These are phyloP conservation scores for Sialia sialis DNA, from an alignment of 2,113 vertebrate species.

Conservation along the genomic window DNA sequence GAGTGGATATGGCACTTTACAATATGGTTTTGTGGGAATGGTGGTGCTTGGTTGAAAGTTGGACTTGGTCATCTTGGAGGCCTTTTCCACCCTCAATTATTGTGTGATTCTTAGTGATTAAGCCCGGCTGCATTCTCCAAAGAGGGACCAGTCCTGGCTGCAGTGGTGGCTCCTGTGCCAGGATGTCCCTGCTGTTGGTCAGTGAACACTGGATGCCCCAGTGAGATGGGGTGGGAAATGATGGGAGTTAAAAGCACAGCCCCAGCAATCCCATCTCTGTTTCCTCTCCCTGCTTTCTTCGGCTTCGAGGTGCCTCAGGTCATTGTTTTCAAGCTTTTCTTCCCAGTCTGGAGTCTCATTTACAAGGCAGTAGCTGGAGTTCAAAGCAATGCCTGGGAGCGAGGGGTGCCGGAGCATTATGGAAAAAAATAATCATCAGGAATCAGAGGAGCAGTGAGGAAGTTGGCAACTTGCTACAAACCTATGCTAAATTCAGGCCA, in stretches of 20 bases:
- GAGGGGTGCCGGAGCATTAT: not conserved
- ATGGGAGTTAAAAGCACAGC: not conserved
- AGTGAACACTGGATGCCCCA: not conserved
- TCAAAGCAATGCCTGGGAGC: constrained; percentile 42
- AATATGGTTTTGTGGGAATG: not conserved
- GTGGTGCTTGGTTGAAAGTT: not conserved
- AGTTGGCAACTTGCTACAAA: constrained; percentile 4
- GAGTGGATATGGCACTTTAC: not conserved
- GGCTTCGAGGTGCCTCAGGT: not conserved
- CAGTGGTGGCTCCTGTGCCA: not conserved
- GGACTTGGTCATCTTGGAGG: not conserved
- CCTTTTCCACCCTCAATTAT: not conserved
- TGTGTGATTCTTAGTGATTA: not conserved
- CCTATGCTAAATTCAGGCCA: constrained; percentile 16
- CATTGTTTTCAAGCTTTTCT: constrained; percentile 23
- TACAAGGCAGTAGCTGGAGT: constrained; percentile 22
- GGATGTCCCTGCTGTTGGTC: not conserved
- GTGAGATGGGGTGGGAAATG: rapidly evolving
- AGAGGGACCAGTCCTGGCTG: not conserved
- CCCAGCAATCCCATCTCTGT: not conserved
- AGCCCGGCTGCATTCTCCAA: not conserved
- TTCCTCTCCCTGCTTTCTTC: not conserved
- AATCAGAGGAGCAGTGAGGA: not conserved
- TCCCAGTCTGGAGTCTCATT: constrained; percentile 17
- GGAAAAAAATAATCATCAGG: not conserved